phyloP scores from a whole-genome alignment of 2,888 invertebrate genomes.

The Ctenicera cuprea region DNA sequence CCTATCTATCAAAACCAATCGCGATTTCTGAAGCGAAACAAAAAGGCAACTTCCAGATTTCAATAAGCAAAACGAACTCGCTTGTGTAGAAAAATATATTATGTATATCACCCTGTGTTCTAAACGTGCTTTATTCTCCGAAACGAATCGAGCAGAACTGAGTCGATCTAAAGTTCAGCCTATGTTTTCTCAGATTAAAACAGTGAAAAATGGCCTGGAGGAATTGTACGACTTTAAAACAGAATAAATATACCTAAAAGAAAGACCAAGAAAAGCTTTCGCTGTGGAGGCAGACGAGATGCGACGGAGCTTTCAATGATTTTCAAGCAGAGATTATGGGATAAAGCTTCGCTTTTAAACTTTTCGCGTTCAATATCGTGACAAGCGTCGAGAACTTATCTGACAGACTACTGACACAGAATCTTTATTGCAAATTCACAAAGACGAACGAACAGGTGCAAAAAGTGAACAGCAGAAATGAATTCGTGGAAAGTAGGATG shows the following conservation, averaged over 20 bases:
- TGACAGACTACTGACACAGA: slow-evolving; percentile 50
- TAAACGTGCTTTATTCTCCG: slow-evolving; percentile 11
- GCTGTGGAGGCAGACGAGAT: slow-evolving; percentile 35
- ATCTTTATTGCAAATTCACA: slow-evolving; percentile 48
- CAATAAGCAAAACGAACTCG: slow-evolving; percentile 19
- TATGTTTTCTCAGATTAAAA: slow-evolving; percentile 28
- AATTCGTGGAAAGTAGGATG: slow-evolving; percentile 17
- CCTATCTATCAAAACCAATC: background rate
- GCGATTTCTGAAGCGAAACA: slow-evolving; percentile 12
- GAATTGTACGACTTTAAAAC: slow-evolving; percentile 32
- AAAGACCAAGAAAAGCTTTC: slow-evolving; percentile 44
- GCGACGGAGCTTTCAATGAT: slow-evolving; percentile 51
- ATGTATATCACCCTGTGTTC: slow-evolving; percentile 8
- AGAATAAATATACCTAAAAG: slow-evolving; percentile 42
- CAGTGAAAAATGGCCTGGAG: slow-evolving; percentile 29
- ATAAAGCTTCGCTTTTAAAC: slow-evolving; percentile 52
- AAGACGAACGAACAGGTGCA: slow-evolving; percentile 41
- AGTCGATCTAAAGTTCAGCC: slow-evolving; percentile 19
- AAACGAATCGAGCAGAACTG: slow-evolving; percentile 24
- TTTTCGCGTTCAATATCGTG: slow-evolving; percentile 51
- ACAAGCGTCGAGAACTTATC: slow-evolving; percentile 51
- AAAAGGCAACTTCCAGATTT: background rate
- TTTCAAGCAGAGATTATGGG: slow-evolving; percentile 51
- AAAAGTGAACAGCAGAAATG: slow-evolving; percentile 27
- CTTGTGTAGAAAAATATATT: slow-evolving; percentile 26